phyloP scores from a whole-genome alignment of 2,888 invertebrate species.

The Watsonalla binaria region DNA sequence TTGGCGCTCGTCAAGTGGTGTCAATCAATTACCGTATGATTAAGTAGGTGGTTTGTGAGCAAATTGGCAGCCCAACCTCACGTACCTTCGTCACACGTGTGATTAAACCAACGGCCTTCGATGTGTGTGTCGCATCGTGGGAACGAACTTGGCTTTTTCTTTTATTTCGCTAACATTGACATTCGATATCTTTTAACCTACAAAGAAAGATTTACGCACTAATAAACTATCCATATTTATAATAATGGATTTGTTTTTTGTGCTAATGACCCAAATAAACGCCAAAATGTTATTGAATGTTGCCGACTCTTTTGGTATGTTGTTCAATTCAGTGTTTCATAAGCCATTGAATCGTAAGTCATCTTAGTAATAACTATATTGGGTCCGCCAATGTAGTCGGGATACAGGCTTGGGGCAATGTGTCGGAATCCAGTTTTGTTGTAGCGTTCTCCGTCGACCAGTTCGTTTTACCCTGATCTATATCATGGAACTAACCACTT shows the following conservation, averaged over 20 bases:
- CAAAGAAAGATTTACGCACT: background rate
- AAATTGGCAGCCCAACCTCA: slow-evolving; percentile 44
- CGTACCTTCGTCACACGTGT: slow-evolving; percentile 17
- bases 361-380: background rate
- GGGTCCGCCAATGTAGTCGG: background rate
- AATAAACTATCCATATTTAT: background rate
- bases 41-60: slow-evolving; percentile 44
- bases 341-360: no score
- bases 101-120: slow-evolving; percentile 45
- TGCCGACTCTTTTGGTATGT: background rate
- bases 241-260: background rate
- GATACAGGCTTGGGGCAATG: slow-evolving; percentile 6
- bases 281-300: background rate
- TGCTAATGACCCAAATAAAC: background rate
- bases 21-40: slow-evolving; percentile 53
- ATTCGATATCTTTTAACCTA: slow-evolving; percentile 22
- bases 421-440: slow-evolving; percentile 33
- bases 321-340: no score
- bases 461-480: slow-evolving; percentile 15
- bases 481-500: background rate
- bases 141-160: slow-evolving; percentile 52
- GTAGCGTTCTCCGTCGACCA: slow-evolving; percentile 24
- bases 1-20: slow-evolving; percentile 38
- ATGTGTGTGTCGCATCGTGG: slow-evolving; percentile 39
- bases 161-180: slow-evolving; percentile 39